Evolutionary conservation across 64 coral and sea anemone species (phyloP).

Genomic region (Montipora foliosa): DNA sequence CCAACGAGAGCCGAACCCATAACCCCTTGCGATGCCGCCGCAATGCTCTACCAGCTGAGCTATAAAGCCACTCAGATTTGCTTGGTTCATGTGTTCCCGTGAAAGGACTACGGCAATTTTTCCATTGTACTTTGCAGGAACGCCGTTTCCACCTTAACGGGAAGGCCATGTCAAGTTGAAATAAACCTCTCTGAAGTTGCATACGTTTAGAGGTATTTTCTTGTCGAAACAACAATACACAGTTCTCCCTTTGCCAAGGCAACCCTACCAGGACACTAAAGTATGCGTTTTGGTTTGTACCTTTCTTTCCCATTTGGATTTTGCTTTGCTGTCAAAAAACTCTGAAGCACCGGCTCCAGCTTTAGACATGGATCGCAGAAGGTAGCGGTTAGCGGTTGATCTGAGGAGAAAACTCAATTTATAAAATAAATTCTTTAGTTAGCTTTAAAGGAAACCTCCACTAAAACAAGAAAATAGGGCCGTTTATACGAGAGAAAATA

Average conservation of each 20-base stretch:
- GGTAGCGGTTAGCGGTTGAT: conserved; percentile 86
- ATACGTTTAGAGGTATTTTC: too few species aligned
- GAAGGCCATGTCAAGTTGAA: not conserved
- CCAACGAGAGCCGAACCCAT: too few species aligned
- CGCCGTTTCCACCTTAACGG: too few species aligned
- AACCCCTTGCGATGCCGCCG: too few species aligned
- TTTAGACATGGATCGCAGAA: conserved; percentile 80
- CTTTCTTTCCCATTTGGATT: conserved; percentile 98
- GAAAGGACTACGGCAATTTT: not conserved
- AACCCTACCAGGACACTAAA: not conserved
- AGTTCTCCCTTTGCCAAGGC: not conserved
- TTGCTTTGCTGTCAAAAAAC: conserved; percentile 89
- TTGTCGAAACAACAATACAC: not conserved
- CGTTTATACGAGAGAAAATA: too few species aligned
- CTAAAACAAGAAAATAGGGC: too few species aligned
- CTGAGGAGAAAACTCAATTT: conserved; percentile 10
- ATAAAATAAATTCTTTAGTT: not conserved
- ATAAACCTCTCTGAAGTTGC: not conserved
- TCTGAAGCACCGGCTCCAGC: conserved; percentile 89
- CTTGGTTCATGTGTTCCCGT: too few species aligned
- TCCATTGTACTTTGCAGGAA: not conserved
- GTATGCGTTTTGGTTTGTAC: not conserved
- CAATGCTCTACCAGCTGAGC: too few species aligned
- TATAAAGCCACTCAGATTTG: too few species aligned
- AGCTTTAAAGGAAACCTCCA: too few species aligned